Conservation (phyloP, 2,113 vertebrate species). For the Scomber scombrus region DNA sequence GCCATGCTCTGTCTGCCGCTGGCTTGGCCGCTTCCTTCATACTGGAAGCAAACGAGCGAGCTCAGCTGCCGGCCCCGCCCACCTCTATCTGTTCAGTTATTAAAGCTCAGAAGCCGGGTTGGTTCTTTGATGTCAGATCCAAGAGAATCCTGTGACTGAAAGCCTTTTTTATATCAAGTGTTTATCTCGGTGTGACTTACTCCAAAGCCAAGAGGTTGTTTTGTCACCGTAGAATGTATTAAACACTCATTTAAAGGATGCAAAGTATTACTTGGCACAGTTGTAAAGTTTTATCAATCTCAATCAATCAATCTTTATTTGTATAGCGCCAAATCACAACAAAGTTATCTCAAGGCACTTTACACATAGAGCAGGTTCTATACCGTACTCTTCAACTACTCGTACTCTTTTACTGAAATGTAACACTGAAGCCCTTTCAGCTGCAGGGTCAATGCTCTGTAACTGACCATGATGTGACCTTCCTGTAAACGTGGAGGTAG, state of each 20-base stretch:
- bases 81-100: constrained; percentile 86
- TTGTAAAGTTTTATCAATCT: too few species aligned
- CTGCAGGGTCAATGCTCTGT: background rate
- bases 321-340: too few species aligned
- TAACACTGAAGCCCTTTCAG: background rate
- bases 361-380: too few species aligned
- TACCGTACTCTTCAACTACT: too few species aligned
- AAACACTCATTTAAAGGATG: background rate
- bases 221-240: background rate
- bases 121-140: constrained; percentile 74
- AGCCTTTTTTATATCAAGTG: constrained; percentile 52
- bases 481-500: background rate
- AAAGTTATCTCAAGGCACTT: too few species aligned
- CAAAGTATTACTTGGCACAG: background rate
- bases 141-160: constrained; percentile 71
- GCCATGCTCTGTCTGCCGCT: constrained; percentile 85
- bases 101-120: constrained; percentile 90
- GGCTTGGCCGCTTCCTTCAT: constrained; percentile 85
- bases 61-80: constrained; percentile 74
- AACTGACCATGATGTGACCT: background rate
- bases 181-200: background rate
- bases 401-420: too few species aligned
- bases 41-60: constrained; percentile 77
- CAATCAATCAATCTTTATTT: too few species aligned
- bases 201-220: background rate